Percentiles rank a stretch among this genome's conserved stretches.
Evolutionary conservation across 2,113 vertebrate genomes (phyloP).

Genomic region (Chlorodrepanis virens): DNA sequence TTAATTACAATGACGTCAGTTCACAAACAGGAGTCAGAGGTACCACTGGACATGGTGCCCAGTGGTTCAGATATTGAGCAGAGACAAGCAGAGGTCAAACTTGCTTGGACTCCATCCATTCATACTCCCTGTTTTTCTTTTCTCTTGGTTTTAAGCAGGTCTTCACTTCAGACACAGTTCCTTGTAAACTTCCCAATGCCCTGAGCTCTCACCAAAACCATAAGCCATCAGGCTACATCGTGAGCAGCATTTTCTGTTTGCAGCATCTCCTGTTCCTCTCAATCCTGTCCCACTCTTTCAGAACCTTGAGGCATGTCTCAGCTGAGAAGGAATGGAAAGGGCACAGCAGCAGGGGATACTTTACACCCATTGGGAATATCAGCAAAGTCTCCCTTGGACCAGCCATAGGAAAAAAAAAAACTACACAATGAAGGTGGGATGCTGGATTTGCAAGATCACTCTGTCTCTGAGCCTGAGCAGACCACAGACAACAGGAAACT

Average conservation of each 20-base stretch:
- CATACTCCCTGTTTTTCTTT: neutral
- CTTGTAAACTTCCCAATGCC: neutral
- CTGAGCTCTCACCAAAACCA: neutral
- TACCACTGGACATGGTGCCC: neutral
- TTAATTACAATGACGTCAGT: conserved; percentile 36
- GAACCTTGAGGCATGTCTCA: neutral
- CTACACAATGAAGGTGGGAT: neutral
- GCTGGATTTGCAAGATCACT: neutral
- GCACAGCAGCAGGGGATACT: neutral
- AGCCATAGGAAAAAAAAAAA: neutral
- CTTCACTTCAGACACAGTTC: neutral
- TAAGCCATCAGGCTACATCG: neutral
- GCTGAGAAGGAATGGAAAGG: neutral
- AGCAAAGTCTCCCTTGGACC: neutral
- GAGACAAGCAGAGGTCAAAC: neutral
- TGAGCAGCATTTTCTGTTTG: neutral
- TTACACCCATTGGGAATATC: neutral
- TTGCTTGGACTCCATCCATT: neutral
- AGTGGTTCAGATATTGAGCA: neutral
- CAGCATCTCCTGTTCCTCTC: neutral
- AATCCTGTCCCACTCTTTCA: neutral
- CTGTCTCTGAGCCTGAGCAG: neutral
- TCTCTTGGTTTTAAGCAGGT: neutral
- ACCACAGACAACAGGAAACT: neutral
- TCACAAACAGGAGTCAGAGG: neutral